Evolutionary conservation across 2,797 vertebrate genomes (phyloP).

Genomic region (Adelosebastes latens): DNA sequence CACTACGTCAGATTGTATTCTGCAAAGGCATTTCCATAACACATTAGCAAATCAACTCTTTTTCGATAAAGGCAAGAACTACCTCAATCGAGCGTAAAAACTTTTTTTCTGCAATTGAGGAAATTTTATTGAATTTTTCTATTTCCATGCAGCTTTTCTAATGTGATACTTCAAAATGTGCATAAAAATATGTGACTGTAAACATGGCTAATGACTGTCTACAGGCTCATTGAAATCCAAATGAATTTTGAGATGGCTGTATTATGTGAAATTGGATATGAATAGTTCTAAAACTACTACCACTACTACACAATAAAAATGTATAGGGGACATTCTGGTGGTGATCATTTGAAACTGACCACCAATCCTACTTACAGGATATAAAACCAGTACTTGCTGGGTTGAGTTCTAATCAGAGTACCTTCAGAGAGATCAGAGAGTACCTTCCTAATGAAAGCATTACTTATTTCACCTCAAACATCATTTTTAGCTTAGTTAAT

Average conservation of each 20-base stretch:
- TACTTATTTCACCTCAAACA: background rate
- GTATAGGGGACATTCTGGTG: background rate
- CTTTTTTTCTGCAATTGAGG: too few species aligned
- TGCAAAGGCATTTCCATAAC: too few species aligned
- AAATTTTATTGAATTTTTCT: too few species aligned
- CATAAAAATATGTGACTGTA: too few species aligned
- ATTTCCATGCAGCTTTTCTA: too few species aligned
- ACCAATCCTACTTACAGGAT: background rate
- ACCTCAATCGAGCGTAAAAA: fast-evolving
- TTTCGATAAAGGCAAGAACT: too few species aligned
- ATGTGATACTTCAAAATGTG: too few species aligned
- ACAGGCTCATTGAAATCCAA: background rate
- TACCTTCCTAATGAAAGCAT: fast-evolving
- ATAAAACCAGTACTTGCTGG: background rate
- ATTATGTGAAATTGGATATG: background rate
- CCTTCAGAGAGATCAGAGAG: too few species aligned
- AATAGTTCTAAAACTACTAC: background rate
- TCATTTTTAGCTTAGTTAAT: background rate
- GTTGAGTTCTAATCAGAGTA: too few species aligned
- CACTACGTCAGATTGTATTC: too few species aligned
- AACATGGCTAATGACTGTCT: background rate
- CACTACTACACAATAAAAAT: background rate
- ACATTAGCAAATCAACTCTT: too few species aligned
- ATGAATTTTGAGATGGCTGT: background rate
- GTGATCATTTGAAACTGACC: background rate